These are phyloP conservation scores for Paguma larvata DNA, from an alignment of 2,797 vertebrate species.

Conservation along the genomic window DNA sequence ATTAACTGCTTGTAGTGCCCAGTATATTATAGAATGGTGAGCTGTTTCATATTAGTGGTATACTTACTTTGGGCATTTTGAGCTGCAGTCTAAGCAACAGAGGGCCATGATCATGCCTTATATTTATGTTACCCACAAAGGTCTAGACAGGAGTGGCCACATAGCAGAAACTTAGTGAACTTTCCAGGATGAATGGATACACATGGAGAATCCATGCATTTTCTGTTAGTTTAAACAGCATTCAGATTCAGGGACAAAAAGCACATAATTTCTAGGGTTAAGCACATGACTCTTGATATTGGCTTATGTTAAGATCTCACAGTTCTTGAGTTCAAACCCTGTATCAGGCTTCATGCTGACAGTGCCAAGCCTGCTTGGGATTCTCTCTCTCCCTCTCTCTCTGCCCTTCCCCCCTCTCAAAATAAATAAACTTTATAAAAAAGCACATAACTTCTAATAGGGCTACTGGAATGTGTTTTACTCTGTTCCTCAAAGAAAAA, in stretches of 20 bases:
- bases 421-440: neutral
- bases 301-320: too few relatives aligned
- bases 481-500: conserved; percentile 44
- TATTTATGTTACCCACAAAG: neutral
- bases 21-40: neutral
- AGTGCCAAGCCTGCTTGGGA: too few relatives aligned
- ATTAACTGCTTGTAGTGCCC: neutral
- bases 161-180: neutral
- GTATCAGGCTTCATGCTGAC: too few relatives aligned
- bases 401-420: too few relatives aligned
- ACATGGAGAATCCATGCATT: neutral
- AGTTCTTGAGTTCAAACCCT: too few relatives aligned
- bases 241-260: neutral
- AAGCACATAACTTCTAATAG: neutral
- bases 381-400: too few relatives aligned
- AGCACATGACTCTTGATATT: too few relatives aligned
- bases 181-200: neutral
- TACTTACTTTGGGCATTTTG: neutral
- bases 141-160: neutral
- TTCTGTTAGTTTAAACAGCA: neutral
- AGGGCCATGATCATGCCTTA: neutral
- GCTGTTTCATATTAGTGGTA: neutral
- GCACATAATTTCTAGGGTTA: neutral
- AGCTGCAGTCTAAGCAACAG: neutral
- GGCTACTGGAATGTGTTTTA: neutral